These are phyloP conservation scores for Drosophila serrata DNA, from an alignment of 1,140 invertebrate species.

Conservation along the genomic window DNA sequence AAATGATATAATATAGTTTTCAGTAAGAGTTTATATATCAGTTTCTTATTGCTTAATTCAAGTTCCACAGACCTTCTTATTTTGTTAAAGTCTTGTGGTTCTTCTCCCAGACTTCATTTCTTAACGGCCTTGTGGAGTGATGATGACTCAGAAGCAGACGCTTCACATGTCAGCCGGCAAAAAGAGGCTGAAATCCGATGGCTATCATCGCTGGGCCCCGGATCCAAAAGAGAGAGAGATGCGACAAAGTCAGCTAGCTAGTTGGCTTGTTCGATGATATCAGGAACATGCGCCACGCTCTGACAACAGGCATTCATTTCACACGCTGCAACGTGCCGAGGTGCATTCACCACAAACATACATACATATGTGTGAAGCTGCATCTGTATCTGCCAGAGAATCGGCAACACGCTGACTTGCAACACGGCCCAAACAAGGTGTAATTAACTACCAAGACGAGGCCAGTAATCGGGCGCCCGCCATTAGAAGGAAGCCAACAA, in stretches of 20 bases:
- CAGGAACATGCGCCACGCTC: constrained; percentile 67
- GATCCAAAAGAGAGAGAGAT: constrained; percentile 18
- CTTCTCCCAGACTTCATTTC: background rate
- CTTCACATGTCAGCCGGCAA: constrained; percentile 63
- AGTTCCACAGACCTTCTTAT: background rate
- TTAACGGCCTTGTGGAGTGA: constrained; percentile 25
- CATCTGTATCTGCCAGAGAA: constrained; percentile 30
- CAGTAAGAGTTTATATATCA: background rate
- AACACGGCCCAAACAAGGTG: constrained; percentile 73
- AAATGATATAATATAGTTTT: no score
- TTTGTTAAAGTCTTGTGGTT: background rate
- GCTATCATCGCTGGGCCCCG: constrained; percentile 48
- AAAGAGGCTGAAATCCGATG: constrained; percentile 55
- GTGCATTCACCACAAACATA: constrained; percentile 19
- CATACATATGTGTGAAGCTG: background rate
- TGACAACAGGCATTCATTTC: constrained; percentile 76
- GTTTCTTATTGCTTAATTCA: background rate
- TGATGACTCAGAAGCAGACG: constrained; percentile 43
- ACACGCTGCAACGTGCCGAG: constrained; percentile 61
- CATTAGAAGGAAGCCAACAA: constrained; percentile 72
- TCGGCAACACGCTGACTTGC: constrained; percentile 76
- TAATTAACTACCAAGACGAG: constrained; percentile 64
- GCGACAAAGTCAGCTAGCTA: constrained; percentile 19
- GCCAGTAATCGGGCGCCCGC: constrained; percentile 12
- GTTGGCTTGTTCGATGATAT: constrained; percentile 75